These are phyloP conservation scores for Erpobdella octoculata DNA, from an alignment of 2,888 invertebrate species.

Conservation along the genomic window DNA sequence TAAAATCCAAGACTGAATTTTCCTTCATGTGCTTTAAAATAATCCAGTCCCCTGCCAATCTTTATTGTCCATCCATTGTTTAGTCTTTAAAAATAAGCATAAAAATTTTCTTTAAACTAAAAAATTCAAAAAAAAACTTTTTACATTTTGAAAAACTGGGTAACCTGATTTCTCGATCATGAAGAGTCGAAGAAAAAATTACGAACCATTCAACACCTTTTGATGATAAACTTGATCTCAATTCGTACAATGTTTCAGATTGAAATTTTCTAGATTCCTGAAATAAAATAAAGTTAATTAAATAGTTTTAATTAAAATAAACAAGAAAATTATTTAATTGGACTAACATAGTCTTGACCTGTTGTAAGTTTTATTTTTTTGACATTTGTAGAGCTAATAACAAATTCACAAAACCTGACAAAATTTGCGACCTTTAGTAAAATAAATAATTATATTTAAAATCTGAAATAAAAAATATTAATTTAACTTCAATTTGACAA, in stretches of 20 bases:
- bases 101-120: too few species aligned
- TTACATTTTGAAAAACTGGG: too few species aligned
- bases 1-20: slow-evolving; percentile 69
- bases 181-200: slow-evolving; percentile 67
- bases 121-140: too few species aligned
- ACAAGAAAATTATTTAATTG: too few species aligned
- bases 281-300: too few species aligned
- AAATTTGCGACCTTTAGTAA: slow-evolving; percentile 81
- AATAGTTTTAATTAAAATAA: too few species aligned
- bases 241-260: slow-evolving; percentile 57
- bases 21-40: slow-evolving; percentile 68
- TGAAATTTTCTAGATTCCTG: slow-evolving; percentile 38
- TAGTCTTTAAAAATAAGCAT: slow-evolving; percentile 68
- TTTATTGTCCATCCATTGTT: slow-evolving; percentile 86
- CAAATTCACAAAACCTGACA: slow-evolving; percentile 71
- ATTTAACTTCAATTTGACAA: too few species aligned
- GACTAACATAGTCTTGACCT: slow-evolving; percentile 42
- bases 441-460: too few species aligned
- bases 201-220: slow-evolving; percentile 61
- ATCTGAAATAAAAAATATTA: slow-evolving; percentile 56
- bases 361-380: slow-evolving; percentile 29
- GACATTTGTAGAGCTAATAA: slow-evolving; percentile 56
- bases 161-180: slow-evolving; percentile 84
- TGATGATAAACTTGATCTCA: slow-evolving; percentile 60
- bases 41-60: slow-evolving; percentile 81